Conservation (phyloP, 2,797 vertebrate genomes). For the Acanthiza pusilla region DNA sequence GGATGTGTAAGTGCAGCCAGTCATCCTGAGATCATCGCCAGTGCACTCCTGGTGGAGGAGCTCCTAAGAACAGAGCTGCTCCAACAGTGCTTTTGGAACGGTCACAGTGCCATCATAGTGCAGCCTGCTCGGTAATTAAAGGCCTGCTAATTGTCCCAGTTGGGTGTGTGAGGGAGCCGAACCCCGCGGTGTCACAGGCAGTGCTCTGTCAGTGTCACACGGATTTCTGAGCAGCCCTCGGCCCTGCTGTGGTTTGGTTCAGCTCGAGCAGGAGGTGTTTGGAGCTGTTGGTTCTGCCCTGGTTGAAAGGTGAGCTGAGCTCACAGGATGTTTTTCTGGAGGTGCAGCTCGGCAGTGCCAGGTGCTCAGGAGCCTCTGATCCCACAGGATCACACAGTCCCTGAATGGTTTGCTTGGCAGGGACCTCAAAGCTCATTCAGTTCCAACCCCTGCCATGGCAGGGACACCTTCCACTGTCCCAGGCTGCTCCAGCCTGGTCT, state of each 20-base stretch:
- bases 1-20: neutral
- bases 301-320: neutral
- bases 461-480: neutral
- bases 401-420: neutral
- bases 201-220: fast-evolving
- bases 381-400: neutral
- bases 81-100: neutral
- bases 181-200: neutral
- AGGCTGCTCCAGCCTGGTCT: neutral
- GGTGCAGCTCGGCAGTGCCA: neutral
- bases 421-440: fast-evolving
- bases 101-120: neutral
- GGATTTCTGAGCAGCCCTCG: fast-evolving
- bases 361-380: neutral
- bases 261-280: neutral
- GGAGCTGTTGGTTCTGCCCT: neutral
- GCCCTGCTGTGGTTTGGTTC: neutral
- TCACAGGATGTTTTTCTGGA: neutral
- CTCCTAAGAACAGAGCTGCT: neutral
- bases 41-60: neutral
- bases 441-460: neutral
- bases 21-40: neutral
- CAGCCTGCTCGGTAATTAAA: neutral
- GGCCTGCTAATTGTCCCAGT: neutral
- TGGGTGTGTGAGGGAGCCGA: neutral